These are phyloP conservation scores for Spialia ferax DNA, from an alignment of 2,888 invertebrate species.

Conservation along the genomic window DNA sequence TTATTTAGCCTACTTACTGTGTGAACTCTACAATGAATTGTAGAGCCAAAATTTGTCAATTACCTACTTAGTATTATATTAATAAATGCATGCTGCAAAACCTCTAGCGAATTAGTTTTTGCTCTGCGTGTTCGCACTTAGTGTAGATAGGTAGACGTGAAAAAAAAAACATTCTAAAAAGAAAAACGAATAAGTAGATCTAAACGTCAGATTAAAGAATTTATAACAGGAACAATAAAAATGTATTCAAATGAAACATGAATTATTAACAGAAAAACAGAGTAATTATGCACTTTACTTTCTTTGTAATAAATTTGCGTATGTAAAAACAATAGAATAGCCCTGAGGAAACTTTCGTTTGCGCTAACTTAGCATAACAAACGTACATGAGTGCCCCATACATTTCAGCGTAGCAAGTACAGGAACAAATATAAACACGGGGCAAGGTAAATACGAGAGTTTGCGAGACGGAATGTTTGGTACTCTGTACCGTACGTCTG, in stretches of 20 bases:
- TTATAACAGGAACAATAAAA: slow-evolving; percentile 15
- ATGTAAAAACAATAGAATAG: slow-evolving; percentile 26
- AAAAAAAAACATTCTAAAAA: not conserved
- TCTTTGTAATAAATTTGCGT: slow-evolving; percentile 12
- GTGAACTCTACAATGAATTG: too few species aligned
- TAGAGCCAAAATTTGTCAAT: too few species aligned
- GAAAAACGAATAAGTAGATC: not conserved
- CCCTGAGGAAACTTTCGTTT: slow-evolving; percentile 32
- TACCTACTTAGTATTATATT: too few species aligned
- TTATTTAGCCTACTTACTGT: too few species aligned
- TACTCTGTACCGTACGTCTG: slow-evolving; percentile 35
- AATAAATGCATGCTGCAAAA: not conserved
- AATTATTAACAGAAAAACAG: slow-evolving; percentile 8
- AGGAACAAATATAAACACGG: slow-evolving; percentile 31
- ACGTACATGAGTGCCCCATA: slow-evolving; percentile 23
- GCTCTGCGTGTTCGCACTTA: slow-evolving; percentile 7
- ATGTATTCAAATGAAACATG: not conserved
- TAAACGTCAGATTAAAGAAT: slow-evolving; percentile 13
- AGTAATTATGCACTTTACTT: slow-evolving; percentile 11
- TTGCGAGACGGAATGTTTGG: slow-evolving; percentile 37
- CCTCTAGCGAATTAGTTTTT: slow-evolving; percentile 1
- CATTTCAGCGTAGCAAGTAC: slow-evolving; percentile 30
- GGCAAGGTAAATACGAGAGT: slow-evolving; percentile 27
- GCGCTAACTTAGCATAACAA: slow-evolving; percentile 36
- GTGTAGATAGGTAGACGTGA: not conserved